phyloP scores from a whole-genome alignment of 2,113 vertebrate genomes.

The Stegostoma tigrinum region DNA sequence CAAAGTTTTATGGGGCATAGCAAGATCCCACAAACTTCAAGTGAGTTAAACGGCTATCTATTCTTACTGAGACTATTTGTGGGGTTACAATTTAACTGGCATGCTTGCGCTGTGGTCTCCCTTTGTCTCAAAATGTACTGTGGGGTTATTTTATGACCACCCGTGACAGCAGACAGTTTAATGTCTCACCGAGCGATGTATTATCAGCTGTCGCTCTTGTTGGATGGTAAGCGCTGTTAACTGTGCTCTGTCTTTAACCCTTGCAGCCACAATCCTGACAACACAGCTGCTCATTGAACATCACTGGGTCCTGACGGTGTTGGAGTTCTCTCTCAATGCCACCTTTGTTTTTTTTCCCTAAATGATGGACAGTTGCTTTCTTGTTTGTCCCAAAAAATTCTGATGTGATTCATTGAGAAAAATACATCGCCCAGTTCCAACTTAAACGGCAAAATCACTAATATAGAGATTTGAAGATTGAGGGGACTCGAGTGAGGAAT shows the following conservation, averaged over 20 bases:
- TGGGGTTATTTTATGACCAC: background rate
- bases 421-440: background rate
- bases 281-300: background rate
- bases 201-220: background rate
- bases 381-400: background rate
- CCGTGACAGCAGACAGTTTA: background rate
- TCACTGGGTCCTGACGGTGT: background rate
- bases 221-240: background rate
- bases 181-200: background rate
- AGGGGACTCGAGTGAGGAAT: background rate
- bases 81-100: background rate
- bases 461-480: background rate
- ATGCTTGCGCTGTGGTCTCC: background rate
- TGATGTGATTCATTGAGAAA: conserved; percentile 1
- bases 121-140: no score
- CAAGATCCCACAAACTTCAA: background rate
- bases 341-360: background rate
- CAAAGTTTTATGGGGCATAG: background rate
- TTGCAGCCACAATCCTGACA: background rate
- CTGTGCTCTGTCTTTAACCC: background rate
- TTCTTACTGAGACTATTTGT: background rate
- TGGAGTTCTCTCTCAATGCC: background rate
- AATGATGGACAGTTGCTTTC: background rate
- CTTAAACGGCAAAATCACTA: background rate
- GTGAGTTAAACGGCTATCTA: background rate